Conservation (phyloP, 2,797 vertebrate species). For the Clarias platycephalus region DNA sequence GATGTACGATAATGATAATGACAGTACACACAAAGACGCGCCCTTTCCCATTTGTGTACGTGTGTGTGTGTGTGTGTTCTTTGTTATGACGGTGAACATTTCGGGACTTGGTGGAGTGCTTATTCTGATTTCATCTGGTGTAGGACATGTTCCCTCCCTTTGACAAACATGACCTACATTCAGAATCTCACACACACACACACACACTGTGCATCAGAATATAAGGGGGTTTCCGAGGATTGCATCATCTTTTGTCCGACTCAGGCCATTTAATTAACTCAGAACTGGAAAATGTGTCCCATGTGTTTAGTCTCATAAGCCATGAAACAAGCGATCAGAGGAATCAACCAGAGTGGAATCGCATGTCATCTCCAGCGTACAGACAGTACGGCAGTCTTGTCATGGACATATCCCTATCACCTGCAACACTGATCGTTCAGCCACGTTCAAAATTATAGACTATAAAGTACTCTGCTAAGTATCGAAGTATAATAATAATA, state of each 20-base stretch:
- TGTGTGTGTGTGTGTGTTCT: slow-evolving; percentile 16
- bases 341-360: not conserved
- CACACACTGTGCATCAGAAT: slow-evolving; percentile 50
- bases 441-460: not conserved
- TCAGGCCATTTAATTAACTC: slow-evolving; percentile 63
- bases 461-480: not conserved
- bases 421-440: not conserved
- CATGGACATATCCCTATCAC: not conserved
- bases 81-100: slow-evolving; percentile 34
- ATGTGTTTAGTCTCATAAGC: not conserved
- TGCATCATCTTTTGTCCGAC: slow-evolving; percentile 70
- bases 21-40: slow-evolving; percentile 3
- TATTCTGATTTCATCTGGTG: slow-evolving; percentile 32
- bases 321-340: not conserved
- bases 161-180: slow-evolving; percentile 75
- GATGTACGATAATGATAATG: not conserved
- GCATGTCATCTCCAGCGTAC: not conserved
- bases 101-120: slow-evolving; percentile 26
- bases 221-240: slow-evolving; percentile 64
- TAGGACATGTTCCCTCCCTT: slow-evolving; percentile 38
- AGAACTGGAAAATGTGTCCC: slow-evolving; percentile 4
- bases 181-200: slow-evolving; percentile 49
- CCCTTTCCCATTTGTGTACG: slow-evolving; percentile 13
- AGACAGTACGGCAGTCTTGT: not conserved
- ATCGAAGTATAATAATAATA: not conserved